A percentile compares a stretch with the other conserved stretches of the same genome.
Evolutionary conservation across 2,888 invertebrate species (phyloP).

Genomic region (Erannis defoliaria): DNA sequence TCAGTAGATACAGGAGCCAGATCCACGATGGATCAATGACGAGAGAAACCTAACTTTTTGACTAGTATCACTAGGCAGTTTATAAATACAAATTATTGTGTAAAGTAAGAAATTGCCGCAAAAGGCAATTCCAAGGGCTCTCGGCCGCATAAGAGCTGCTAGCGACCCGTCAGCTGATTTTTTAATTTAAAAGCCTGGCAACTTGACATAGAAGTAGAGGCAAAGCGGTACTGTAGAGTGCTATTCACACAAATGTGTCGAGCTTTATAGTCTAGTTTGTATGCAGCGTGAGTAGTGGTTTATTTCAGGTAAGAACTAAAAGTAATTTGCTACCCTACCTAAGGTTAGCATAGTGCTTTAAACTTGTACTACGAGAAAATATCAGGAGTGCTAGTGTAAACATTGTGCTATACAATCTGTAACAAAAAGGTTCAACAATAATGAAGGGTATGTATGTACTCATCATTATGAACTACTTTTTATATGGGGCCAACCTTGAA

Average conservation of each 20-base stretch:
- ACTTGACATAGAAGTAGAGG: constrained; percentile 22
- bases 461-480: too few relatives aligned
- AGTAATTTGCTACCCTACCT: constrained; percentile 13
- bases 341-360: neutral
- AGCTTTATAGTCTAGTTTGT: constrained; percentile 18
- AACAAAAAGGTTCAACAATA: neutral
- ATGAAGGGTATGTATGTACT: too few relatives aligned
- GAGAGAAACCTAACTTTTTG: too few relatives aligned
- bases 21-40: too few relatives aligned
- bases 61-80: neutral
- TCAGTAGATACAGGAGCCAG: too few relatives aligned
- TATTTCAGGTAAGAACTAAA: constrained; percentile 8
- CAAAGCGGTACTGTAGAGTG: constrained; percentile 30
- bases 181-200: constrained; percentile 41
- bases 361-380: neutral
- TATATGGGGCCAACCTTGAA: too few relatives aligned
- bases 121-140: constrained; percentile 32
- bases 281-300: constrained; percentile 6
- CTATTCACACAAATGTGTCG: constrained; percentile 33
- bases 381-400: neutral
- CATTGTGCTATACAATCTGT: too few relatives aligned
- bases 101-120: constrained; percentile 15
- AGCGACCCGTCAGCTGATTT: constrained; percentile 41
- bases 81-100: neutral
- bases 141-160: constrained; percentile 36